A percentile compares a stretch with the other conserved stretches of the same genome.
Evolutionary conservation across 2,113 vertebrate genomes (phyloP).

Genomic region (Lichenostomus cassidix): DNA sequence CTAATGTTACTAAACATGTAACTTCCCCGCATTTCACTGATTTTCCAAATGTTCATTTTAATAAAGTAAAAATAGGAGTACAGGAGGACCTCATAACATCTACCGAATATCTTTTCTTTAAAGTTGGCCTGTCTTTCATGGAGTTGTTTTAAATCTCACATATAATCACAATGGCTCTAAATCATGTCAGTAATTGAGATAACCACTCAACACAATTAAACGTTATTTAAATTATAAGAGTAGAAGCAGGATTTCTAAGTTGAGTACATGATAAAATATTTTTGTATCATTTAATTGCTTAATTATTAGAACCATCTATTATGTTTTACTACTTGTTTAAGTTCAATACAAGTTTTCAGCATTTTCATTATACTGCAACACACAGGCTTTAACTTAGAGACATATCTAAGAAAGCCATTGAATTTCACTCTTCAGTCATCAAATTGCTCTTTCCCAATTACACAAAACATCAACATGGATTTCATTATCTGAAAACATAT

Average conservation of each 20-base stretch:
- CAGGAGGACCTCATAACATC: not conserved
- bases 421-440: not conserved
- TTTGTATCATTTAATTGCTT: not conserved
- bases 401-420: not conserved
- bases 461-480: not conserved
- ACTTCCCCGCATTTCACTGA: not conserved
- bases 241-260: not conserved
- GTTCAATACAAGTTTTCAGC: not conserved
- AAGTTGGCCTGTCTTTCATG: not conserved
- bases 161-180: not conserved
- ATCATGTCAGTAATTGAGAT: not conserved
- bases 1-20: not conserved
- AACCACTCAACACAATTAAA: not conserved
- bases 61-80: not conserved
- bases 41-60: not conserved
- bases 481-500: not conserved
- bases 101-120: not conserved
- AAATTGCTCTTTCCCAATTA: not conserved
- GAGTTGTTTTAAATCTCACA: not conserved
- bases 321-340: not conserved
- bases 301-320: not conserved
- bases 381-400: not conserved
- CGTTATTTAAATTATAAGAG: fast-evolving
- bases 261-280: not conserved
- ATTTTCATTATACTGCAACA: not conserved